Evolutionary conservation across 2,113 vertebrate species (phyloP).

Genomic region (Fulmarus glacialis): DNA sequence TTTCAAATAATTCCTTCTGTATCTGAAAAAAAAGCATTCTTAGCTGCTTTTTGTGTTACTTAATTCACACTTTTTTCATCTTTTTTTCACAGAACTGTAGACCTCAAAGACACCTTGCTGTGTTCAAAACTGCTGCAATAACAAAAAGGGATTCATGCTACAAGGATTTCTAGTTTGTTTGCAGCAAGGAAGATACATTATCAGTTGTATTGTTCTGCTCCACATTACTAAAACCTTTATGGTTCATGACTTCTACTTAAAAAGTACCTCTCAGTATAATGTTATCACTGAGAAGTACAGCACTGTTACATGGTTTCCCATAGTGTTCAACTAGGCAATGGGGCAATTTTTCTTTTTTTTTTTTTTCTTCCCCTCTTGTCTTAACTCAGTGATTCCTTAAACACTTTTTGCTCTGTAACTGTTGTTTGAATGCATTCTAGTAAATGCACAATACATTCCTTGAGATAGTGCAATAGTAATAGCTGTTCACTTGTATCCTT

Average conservation of each 20-base stretch:
- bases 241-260: not conserved
- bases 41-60: not conserved
- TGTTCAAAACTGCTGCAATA: not conserved
- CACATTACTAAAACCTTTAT: not conserved
- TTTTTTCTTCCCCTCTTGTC: not conserved
- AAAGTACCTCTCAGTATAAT: not conserved
- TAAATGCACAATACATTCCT: not conserved
- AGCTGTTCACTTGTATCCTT: not conserved
- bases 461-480: not conserved
- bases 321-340: not conserved
- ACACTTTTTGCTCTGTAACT: not conserved
- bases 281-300: not conserved
- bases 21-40: not conserved
- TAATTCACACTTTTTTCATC: not conserved
- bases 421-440: not conserved
- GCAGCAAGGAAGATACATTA: not conserved
- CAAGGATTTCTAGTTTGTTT: not conserved
- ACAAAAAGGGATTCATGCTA: not conserved
- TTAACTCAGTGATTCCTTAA: not conserved
- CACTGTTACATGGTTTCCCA: not conserved
- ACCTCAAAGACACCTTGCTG: not conserved
- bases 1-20: not conserved
- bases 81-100: not conserved
- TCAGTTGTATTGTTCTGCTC: not conserved
- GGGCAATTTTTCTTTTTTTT: rapidly evolving